Evolutionary conservation across 2,888 invertebrate genomes (phyloP), one percentile per base, ranked within the genome.

Genomic region (Caenorhabditis plicata): DNA sequence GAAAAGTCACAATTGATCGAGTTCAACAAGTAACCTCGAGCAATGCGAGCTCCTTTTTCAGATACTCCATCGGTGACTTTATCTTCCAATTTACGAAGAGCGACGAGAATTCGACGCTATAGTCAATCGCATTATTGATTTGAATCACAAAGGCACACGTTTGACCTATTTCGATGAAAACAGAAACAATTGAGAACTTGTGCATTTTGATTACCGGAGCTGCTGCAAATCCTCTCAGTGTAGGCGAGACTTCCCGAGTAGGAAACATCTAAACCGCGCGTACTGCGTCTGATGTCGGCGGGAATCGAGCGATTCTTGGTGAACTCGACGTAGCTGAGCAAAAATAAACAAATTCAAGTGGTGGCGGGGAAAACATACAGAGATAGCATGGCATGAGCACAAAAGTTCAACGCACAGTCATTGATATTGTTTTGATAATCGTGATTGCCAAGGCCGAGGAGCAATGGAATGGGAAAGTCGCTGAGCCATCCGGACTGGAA

Each of bases 401-500:
- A 74, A 39, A 66, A 61, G 45, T 75, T 73, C 4, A 71, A 32
- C 17, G 51, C 55, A 36, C 75, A 75, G 32, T 71, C 74, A 39
- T 77, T 50, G 3, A 80, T 68, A 42, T 80, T 80, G 43, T 80
- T 80, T 42, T 77, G 71, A 51, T 77, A 78, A 40, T 80, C 80
- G 58, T 80, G 80, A 42, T 80, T 80, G 7, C 80, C 80, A 17
- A 80, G 55, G 8, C 80, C 80, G 5, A 71, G 68, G 4, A 71
- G 61, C 17, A 80, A 57, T 1, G 71, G 74, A 38, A 78, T 63
- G 0, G 75, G 71, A 20, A 78, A 66, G 19, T 48, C 44, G 32
- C 64, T 63, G 35, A 73, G 61, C 77, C 77, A 77, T 15, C 67
- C 68, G 27, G 56, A 48, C 76, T 76, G 33, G 46, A 67, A 55